These are phyloP conservation scores for Plumapathes pennacea DNA, from an alignment of 92 coral and sea anemone species.

Conservation along the genomic window DNA sequence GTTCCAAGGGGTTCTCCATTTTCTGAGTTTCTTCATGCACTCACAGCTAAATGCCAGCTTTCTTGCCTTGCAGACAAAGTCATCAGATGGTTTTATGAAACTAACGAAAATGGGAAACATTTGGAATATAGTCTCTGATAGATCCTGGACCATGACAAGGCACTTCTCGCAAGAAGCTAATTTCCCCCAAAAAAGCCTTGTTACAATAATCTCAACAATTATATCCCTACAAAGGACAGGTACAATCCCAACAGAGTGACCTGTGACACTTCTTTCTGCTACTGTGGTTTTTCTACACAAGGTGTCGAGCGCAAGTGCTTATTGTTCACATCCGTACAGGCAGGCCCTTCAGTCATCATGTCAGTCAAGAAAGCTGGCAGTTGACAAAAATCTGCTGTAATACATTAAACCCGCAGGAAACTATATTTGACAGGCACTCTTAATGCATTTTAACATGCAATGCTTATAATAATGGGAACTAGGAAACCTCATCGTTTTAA, in stretches of 20 bases:
- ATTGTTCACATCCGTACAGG: slow-evolving; percentile 16
- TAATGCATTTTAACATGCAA: too few relatives aligned
- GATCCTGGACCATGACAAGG: too few relatives aligned
- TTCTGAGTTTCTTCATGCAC: slow-evolving; percentile 14
- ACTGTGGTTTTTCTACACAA: slow-evolving; percentile 6
- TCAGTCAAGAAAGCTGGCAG: slow-evolving; percentile 18
- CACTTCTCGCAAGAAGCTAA: too few relatives aligned
- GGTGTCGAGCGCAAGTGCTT: slow-evolving; percentile 1
- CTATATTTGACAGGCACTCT: too few relatives aligned
- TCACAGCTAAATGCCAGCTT: slow-evolving; percentile 26
- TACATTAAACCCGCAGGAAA: too few relatives aligned
- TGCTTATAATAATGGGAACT: too few relatives aligned
- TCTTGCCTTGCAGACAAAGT: slow-evolving; percentile 26
- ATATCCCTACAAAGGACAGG: slow-evolving; percentile 8
- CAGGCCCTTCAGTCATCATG: slow-evolving; percentile 1
- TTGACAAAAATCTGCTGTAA: slow-evolving; percentile 1
- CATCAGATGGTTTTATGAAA: slow-evolving; percentile 30
- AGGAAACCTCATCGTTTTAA: too few relatives aligned
- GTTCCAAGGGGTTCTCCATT: slow-evolving; percentile 14
- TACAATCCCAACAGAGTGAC: slow-evolving; percentile 11
- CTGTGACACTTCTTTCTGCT: not conserved
- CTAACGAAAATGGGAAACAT: slow-evolving; percentile 10
- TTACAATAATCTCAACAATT: slow-evolving; percentile 3
- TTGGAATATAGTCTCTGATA: slow-evolving; percentile 12
- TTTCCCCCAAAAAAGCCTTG: too few relatives aligned